Evolutionary conservation across 2,113 vertebrate species (phyloP).

Genomic region (Chiloscyllium plagiosum): DNA sequence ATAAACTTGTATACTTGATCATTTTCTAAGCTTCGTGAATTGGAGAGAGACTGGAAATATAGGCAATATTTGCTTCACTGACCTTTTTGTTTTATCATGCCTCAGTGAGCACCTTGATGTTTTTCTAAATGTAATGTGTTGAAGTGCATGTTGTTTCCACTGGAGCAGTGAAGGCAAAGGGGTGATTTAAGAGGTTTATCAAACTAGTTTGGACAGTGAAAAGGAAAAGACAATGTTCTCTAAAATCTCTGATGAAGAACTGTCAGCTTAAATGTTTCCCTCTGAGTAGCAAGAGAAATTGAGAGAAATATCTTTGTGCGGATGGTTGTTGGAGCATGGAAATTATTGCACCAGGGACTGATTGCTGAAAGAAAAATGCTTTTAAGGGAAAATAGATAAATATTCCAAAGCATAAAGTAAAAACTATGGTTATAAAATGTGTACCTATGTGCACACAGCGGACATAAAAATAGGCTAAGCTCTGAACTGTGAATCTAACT

Average conservation of each 20-base stretch:
- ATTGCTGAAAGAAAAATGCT: not conserved
- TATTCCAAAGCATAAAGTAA: not conserved
- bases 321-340: not conserved
- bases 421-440: not conserved
- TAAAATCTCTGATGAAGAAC: not conserved
- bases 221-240: not conserved
- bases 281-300: not conserved
- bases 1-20: not conserved
- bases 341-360: not conserved
- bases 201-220: not conserved
- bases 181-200: not conserved
- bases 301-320: not conserved
- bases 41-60: not conserved
- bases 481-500: not conserved
- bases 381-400: not conserved
- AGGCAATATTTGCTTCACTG: not conserved
- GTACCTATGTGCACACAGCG: not conserved
- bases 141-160: not conserved
- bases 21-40: not conserved
- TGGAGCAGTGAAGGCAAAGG: not conserved
- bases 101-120: not conserved
- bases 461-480: not conserved
- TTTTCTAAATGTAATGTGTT: not conserved
- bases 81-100: not conserved
- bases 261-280: not conserved